A percentile compares a stretch with the other conserved stretches of the same genome.
Evolutionary conservation across 2,113 vertebrate genomes (phyloP).

Genomic region (Platysternon megacephalum): DNA sequence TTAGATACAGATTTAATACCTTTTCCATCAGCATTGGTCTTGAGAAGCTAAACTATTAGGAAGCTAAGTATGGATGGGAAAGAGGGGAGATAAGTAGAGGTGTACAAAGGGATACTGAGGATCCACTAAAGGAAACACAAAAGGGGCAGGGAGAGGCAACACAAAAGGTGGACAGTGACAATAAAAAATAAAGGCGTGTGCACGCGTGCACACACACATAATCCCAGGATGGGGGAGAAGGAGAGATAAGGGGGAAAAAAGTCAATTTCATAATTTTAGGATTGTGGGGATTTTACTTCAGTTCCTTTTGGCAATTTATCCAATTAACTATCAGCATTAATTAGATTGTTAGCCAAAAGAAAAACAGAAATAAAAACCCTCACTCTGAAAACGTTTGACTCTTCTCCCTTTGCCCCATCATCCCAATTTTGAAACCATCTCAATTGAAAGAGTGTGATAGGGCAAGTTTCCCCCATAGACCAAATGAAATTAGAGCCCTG

Average conservation of each 20-base stretch:
- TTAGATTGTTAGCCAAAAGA: slow-evolving; percentile 65
- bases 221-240: fast-evolving
- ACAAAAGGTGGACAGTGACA: slow-evolving; percentile 5
- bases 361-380: slow-evolving; percentile 35
- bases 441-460: slow-evolving; percentile 16
- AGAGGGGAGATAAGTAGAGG: background rate
- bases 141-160: background rate
- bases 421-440: background rate
- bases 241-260: background rate
- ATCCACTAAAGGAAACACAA: background rate
- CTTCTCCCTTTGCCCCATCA: background rate
- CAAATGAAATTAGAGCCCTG: slow-evolving; percentile 44
- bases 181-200: background rate
- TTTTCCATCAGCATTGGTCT: background rate
- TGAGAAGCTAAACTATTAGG: background rate
- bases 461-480: slow-evolving; percentile 47
- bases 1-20: background rate
- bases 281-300: slow-evolving; percentile 33
- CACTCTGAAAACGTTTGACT: slow-evolving; percentile 25
- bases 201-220: background rate
- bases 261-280: background rate
- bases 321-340: slow-evolving; percentile 62
- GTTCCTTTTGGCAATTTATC: slow-evolving; percentile 48
- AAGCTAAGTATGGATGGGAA: background rate
- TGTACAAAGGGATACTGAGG: background rate